phyloP scores from a whole-genome alignment of 2,797 vertebrate species.

The Dryobates pubescens region DNA sequence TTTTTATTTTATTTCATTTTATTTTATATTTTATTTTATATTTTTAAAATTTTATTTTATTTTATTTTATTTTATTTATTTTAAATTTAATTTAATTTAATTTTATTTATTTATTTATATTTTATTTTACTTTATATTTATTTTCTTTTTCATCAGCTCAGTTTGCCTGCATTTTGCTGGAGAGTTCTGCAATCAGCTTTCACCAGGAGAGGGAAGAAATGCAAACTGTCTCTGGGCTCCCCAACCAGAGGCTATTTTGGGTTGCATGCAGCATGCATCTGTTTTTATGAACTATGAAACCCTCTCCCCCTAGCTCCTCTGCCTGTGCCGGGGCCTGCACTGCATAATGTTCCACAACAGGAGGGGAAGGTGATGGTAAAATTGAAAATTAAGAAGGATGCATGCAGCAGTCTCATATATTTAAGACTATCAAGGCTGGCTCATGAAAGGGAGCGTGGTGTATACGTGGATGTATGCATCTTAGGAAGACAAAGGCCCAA shows the following conservation, averaged over 20 bases:
- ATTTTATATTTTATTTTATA: too few relatives aligned
- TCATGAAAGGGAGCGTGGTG: constrained; percentile 67
- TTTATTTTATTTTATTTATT: too few relatives aligned
- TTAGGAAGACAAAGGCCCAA: constrained; percentile 83
- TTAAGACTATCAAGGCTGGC: constrained; percentile 64
- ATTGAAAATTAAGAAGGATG: constrained; percentile 68
- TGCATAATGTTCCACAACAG: constrained; percentile 23
- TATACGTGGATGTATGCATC: constrained; percentile 27
- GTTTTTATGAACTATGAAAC: constrained; percentile 55
- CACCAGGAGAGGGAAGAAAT: constrained; percentile 1
- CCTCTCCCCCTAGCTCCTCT: constrained; percentile 62
- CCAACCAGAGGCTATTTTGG: constrained; percentile 26
- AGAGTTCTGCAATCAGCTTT: not conserved
- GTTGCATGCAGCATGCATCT: not conserved
- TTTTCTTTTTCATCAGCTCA: not conserved
- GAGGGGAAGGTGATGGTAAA: constrained; percentile 64
- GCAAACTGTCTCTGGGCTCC: not conserved
- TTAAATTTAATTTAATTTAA: too few relatives aligned
- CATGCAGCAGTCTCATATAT: constrained; percentile 47
- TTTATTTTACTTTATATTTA: too few relatives aligned
- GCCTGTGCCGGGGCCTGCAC: not conserved
- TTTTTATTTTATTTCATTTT: not conserved
- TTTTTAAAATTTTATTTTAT: too few relatives aligned
- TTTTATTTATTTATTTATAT: too few relatives aligned
- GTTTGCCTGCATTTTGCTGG: not conserved